Evolutionary conservation across 2,888 invertebrate species (phyloP), one percentile per base, ranked within the genome.

Genomic region (Mesorhabditis spiculigera): DNA sequence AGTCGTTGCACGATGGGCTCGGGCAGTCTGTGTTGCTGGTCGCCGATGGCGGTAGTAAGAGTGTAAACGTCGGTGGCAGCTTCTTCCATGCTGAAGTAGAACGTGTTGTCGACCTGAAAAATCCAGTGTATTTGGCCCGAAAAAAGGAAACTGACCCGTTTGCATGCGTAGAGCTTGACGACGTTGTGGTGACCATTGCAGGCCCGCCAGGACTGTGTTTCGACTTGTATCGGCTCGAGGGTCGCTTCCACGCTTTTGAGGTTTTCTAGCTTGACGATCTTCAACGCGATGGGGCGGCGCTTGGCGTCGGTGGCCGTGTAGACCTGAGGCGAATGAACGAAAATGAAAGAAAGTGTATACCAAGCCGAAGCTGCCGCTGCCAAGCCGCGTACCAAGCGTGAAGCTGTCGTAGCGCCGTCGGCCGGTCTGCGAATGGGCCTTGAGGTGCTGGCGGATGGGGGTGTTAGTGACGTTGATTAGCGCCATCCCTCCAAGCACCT

Each of bases 351-450:
- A n/a, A 62, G 3, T 61, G 28, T 5, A 44, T 62, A 62, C 62
- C 44, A 43, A 62, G 13, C 42, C 50, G 41, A 58, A 41, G 61
- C 50, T 67, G 16, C 42, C 50, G 50, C 67, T 58, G 44, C 43
- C 42, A 4, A 5, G 8, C 6, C 41, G 67, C 61, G 61, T 62
- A 61, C 61, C 43, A 62, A 67, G 45, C 44, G 61, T 58, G 67
- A 45, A 67, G 28, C 28, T 28, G 28, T 28, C 28, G 28, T 28
- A 28, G 28, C 28, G 28, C 28, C 28, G 28, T 28, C 28, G 28
- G 28, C 28, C 28, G 28, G 28, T 28, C 28, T 28, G 28, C 28
- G 28, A 28, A 28, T 28, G 28, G 28, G 28, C 28, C 28, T 28
- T 28, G 28, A 28, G 28, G 28, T 28, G 28, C 28, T 28, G 28